Evolutionary conservation across 2,113 vertebrate genomes (phyloP).

Genomic region (Ploceus nigricollis): DNA sequence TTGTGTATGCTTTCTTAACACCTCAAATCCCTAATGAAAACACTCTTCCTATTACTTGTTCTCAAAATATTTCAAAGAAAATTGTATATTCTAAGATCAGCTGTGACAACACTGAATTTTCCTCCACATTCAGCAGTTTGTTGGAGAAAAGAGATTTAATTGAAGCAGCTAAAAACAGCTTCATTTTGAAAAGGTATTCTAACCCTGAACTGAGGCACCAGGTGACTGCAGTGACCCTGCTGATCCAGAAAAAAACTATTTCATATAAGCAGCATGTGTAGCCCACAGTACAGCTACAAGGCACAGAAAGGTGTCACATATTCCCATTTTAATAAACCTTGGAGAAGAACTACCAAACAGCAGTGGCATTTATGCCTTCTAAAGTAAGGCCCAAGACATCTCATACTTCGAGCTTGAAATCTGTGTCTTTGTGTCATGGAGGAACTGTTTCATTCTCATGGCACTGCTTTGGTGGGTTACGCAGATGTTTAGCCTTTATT

Average conservation of each 20-base stretch:
- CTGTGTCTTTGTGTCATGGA: background rate
- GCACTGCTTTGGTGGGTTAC: background rate
- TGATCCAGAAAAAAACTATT: background rate
- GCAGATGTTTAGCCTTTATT: background rate
- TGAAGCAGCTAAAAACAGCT: background rate
- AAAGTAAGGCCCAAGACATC: background rate
- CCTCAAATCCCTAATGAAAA: background rate
- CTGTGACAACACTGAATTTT: background rate
- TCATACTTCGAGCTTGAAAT: background rate
- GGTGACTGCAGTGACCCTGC: background rate
- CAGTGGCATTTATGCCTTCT: background rate
- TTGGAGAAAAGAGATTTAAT: background rate
- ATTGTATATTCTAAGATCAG: background rate
- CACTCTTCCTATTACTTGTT: background rate
- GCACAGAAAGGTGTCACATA: background rate
- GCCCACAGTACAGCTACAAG: background rate
- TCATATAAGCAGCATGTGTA: background rate
- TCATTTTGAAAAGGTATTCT: background rate
- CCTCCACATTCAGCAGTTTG: background rate
- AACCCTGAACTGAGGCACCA: background rate
- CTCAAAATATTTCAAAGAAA: background rate
- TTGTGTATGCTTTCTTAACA: background rate
- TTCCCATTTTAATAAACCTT: background rate
- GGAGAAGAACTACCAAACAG: background rate
- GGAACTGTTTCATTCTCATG: accelerated